Percentiles rank a stretch among this genome's conserved stretches.
These are phyloP conservation scores for Semibalanus balanoides DNA, from an alignment of 1,140 invertebrate genomes.

Conservation along the genomic window DNA sequence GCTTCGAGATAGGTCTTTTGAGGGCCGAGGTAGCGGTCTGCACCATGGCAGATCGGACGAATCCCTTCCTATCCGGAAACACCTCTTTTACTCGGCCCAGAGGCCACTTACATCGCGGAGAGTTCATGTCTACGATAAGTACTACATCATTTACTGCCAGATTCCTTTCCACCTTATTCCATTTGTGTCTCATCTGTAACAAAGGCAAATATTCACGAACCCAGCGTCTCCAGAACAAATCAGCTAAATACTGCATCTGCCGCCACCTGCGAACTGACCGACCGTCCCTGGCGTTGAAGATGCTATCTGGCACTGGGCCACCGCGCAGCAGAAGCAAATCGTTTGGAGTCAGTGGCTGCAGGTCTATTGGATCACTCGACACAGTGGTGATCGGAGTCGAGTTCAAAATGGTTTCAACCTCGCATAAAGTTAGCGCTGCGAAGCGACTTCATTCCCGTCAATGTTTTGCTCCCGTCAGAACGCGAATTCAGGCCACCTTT, in stretches of 20 bases:
- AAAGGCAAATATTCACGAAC: slow-evolving; percentile 10
- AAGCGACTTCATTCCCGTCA: slow-evolving; percentile 17
- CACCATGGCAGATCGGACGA: slow-evolving; percentile 27
- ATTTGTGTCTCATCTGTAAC: slow-evolving; percentile 13
- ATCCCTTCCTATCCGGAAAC: slow-evolving; percentile 26
- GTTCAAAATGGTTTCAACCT: slow-evolving; percentile 16
- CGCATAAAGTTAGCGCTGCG: slow-evolving; percentile 17
- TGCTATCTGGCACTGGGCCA: slow-evolving; percentile 3
- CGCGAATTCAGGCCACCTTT: slow-evolving; percentile 11
- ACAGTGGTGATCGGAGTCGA: slow-evolving; percentile 14
- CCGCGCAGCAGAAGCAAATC: slow-evolving; percentile 9
- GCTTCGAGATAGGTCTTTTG: slow-evolving; percentile 9
- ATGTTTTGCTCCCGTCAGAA: slow-evolving; percentile 10
- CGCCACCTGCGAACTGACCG: background rate
- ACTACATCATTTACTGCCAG: slow-evolving; percentile 21
- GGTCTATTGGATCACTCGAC: slow-evolving; percentile 14
- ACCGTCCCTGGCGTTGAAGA: slow-evolving; percentile 6
- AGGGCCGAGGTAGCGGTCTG: slow-evolving; percentile 17
- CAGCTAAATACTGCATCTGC: slow-evolving; percentile 15
- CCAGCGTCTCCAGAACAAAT: slow-evolving; percentile 15
- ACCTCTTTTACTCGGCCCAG: slow-evolving; percentile 26
- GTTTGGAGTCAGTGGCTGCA: slow-evolving; percentile 13
- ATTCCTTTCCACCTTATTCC: background rate
- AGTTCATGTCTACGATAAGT: slow-evolving; percentile 15
- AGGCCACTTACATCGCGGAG: slow-evolving; percentile 23